These are phyloP conservation scores for Lepidocolaptes lacrymiger DNA, from an alignment of 2,797 vertebrate genomes.

Conservation along the genomic window DNA sequence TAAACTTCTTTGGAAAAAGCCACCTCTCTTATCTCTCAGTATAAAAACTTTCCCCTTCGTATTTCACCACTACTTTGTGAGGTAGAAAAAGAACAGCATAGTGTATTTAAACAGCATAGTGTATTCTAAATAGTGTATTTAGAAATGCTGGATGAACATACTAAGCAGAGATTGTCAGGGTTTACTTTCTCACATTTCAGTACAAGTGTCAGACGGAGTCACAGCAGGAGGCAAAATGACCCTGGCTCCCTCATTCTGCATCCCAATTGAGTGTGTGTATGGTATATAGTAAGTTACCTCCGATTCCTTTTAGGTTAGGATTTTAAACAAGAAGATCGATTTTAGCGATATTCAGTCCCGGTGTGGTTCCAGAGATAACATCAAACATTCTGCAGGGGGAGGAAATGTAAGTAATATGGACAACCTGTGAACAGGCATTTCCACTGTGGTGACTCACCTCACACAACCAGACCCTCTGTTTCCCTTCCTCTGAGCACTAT, in stretches of 20 bases:
- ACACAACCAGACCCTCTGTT: constrained; percentile 31
- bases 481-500: constrained; percentile 8
- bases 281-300: constrained; percentile 72
- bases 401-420: constrained; percentile 88
- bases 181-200: neutral
- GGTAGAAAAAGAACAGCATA: neutral
- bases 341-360: constrained; percentile 90
- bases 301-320: constrained; percentile 86
- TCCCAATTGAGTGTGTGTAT: neutral
- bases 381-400: constrained; percentile 88
- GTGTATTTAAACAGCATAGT: no score
- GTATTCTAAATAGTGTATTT: neutral
- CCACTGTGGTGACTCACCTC: constrained; percentile 16
- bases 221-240: neutral
- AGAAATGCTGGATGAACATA: neutral
- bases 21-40: neutral
- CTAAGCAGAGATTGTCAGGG: neutral
- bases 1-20: neutral
- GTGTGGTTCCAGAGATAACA: constrained; percentile 93
- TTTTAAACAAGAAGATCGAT: constrained; percentile 89
- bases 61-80: neutral
- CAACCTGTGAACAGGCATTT: constrained; percentile 22
- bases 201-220: neutral
- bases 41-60: neutral
- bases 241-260: neutral